A percentile compares a stretch with the other conserved stretches of the same genome.
These are phyloP conservation scores for Rotaria macrura DNA, from an alignment of 2,888 invertebrate species.

Conservation along the genomic window DNA sequence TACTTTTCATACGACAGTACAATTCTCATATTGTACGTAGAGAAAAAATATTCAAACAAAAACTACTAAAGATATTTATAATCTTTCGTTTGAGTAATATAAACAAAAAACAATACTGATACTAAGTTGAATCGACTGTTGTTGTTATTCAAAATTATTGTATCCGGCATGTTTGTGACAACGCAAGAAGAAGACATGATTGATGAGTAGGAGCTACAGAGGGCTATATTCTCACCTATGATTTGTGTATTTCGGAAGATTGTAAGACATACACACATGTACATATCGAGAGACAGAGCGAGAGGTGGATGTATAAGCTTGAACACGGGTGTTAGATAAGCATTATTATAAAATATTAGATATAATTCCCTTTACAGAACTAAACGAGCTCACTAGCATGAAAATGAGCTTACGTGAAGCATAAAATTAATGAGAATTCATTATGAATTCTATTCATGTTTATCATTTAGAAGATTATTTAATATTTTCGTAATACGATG, in stretches of 20 bases:
- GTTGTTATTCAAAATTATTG: slow-evolving; percentile 1
- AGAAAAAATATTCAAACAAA: too few relatives aligned
- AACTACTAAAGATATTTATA: not conserved
- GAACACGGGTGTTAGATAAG: not conserved
- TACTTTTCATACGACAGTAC: not conserved
- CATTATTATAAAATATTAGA: not conserved
- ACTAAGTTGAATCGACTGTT: not conserved
- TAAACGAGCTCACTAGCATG: not conserved
- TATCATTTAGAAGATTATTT: not conserved
- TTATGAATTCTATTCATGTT: not conserved
- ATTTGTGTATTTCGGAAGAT: not conserved
- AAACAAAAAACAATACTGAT: not conserved
- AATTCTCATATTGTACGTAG: too few relatives aligned
- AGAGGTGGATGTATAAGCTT: not conserved
- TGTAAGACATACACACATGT: not conserved
- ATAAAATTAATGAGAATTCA: not conserved
- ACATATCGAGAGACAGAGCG: too few relatives aligned
- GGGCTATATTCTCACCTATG: not conserved
- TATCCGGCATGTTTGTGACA: not conserved
- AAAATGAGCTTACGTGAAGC: not conserved
- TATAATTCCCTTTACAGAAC: not conserved
- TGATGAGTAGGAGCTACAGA: not conserved
- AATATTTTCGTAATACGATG: not conserved
- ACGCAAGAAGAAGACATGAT: not conserved
- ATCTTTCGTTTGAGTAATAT: not conserved